Base-by-base conservation (phyloP, 2,888 invertebrate genomes). In the Hirtodrosophila confusa region DNA sequence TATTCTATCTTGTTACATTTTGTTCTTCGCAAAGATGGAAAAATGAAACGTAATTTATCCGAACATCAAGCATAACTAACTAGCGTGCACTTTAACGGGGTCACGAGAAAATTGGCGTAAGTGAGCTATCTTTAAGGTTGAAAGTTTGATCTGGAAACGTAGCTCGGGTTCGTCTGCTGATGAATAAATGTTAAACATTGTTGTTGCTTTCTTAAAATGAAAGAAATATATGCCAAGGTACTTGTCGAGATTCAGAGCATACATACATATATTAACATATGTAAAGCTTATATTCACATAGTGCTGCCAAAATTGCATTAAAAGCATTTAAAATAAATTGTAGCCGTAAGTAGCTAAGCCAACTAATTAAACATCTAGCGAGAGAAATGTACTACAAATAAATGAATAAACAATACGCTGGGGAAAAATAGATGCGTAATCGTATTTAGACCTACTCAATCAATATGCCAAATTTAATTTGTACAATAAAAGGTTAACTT, bases 291-390 rank as follows among this genome's bases (percentile, higher is more conserved):
- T 78, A 64, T 51, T 65, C 65, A 67, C 31, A 61, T 72, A 74
- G 76, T 71, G 78, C 83, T 85, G 78, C 82, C 72, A 76, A 82
- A 77, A 78, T 71, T 67, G 71, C 72, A 84, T 73, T 63, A 72
- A 78, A 62, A 68, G 68, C 72, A 69, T 74, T 63, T 70, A 80
- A 74, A 47, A 36, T 67, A 66, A 80, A 72, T 53, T 43, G 23
- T 86, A 85, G 66, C 17, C 47, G 6, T 83, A 83, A 82, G 85
- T 87, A 84, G 83, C 73, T 84, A 87, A 84, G 83, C 71, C 45
- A 78, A 75, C 75, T 58, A 77, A 77, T 69, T 63, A 45, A 68
- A 71, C 17, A 17, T 50, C 37, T 48, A 60, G 47, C 8, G 24
- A 37, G 51, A 55, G 23, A 47, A 3, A 60, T 47, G 39, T 35